Evolutionary conservation across 2,888 invertebrate genomes (phyloP).

Genomic region (Ormyrus pomaceus): DNA sequence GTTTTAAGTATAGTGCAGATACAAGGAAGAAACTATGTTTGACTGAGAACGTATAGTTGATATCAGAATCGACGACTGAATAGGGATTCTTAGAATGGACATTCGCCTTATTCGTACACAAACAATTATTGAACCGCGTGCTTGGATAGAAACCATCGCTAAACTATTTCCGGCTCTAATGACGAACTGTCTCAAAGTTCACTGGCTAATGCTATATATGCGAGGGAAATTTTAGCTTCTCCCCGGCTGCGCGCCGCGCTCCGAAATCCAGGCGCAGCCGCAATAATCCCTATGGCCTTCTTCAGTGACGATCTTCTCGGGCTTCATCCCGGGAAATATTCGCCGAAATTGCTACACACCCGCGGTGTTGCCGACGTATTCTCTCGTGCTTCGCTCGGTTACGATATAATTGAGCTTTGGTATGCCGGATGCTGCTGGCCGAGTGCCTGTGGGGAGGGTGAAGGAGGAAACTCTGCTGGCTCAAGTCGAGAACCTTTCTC

Average conservation of each 20-base stretch:
- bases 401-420: conserved; percentile 68
- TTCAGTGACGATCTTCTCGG: conserved; percentile 10
- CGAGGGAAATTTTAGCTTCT: too few species aligned
- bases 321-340: conserved; percentile 8
- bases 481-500: background rate
- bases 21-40: background rate
- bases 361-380: conserved; percentile 27
- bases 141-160: too few species aligned
- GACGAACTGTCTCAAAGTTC: conserved; percentile 12
- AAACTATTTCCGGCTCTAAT: background rate
- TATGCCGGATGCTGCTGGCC: conserved; percentile 58
- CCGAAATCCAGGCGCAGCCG: background rate
- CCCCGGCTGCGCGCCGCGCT: background rate
- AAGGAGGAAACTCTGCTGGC: conserved; percentile 28
- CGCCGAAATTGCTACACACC: conserved; percentile 35
- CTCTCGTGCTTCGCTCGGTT: conserved; percentile 53
- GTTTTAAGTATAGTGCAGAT: too few species aligned
- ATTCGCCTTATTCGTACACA: too few species aligned
- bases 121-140: too few species aligned
- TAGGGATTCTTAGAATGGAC: too few species aligned
- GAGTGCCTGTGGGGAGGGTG: conserved; percentile 52
- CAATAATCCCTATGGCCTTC: background rate
- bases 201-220: too few species aligned
- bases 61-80: too few species aligned
- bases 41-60: too few species aligned